phyloP scores from a whole-genome alignment of 92 coral and sea anemone species.

The Pocillopora grandis region DNA sequence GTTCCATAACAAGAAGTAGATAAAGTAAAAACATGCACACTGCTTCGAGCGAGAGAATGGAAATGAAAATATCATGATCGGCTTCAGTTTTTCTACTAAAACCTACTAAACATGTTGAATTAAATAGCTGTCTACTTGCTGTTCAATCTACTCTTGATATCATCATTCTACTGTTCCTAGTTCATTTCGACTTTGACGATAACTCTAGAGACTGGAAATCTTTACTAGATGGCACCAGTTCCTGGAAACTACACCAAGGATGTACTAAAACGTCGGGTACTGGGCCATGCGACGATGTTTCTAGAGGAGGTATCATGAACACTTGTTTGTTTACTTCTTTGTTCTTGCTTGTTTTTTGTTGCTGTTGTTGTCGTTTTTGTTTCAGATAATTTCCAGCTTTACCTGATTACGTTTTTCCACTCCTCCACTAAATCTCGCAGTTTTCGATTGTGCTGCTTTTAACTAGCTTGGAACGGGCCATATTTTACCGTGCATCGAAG shows the following conservation, averaged over 20 bases:
- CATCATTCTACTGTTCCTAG: neutral
- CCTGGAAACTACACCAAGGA: slow-evolving; percentile 18
- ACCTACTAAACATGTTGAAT: no score
- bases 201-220: slow-evolving; percentile 26
- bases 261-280: slow-evolving; percentile 24
- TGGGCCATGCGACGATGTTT: slow-evolving; percentile 21
- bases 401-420: neutral
- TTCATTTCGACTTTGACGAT: slow-evolving; percentile 26
- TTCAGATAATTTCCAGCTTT: neutral
- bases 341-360: neutral
- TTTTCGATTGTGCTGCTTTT: no score
- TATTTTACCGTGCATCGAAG: no score
- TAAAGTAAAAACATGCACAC: no score
- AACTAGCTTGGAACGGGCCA: no score
- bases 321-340: no score
- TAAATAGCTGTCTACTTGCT: neutral
- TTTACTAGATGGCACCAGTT: neutral
- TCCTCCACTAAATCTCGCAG: no score
- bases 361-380: neutral
- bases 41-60: no score
- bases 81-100: no score
- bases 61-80: no score
- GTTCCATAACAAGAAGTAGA: no score
- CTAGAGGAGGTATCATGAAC: slow-evolving; percentile 13
- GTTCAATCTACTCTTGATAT: neutral